phyloP scores from a whole-genome alignment of 2,113 vertebrate species.

The Alaudala cheleensis region DNA sequence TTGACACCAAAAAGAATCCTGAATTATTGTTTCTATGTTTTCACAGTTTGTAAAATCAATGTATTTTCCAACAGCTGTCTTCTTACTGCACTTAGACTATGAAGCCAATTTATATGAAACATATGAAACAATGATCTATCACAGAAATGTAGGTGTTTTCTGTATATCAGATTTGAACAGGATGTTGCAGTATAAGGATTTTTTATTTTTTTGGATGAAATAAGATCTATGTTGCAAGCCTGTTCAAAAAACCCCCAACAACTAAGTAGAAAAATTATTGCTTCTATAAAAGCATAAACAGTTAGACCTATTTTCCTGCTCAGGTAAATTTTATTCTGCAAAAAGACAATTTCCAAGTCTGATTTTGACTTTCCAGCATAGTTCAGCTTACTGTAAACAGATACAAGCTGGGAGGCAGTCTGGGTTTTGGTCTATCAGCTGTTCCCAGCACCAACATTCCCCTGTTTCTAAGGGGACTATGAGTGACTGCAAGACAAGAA shows the following conservation, averaged over 20 bases:
- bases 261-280: background rate
- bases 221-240: background rate
- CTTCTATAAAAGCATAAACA: background rate
- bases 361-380: background rate
- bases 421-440: background rate
- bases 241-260: background rate
- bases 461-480: background rate
- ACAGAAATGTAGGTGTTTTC: background rate
- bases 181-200: background rate
- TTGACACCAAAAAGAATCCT: constrained; percentile 12
- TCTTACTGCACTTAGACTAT: background rate
- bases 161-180: background rate
- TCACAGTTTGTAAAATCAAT: background rate
- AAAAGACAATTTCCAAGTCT: background rate
- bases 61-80: background rate
- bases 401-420: background rate
- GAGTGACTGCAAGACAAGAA: background rate
- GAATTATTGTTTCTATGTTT: background rate
- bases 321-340: background rate
- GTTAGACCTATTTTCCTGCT: background rate
- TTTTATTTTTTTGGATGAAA: background rate
- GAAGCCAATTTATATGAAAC: background rate
- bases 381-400: background rate
- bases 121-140: background rate
- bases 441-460: background rate